Conservation (phyloP, 92 coral and sea anemone genomes). For the Actinostola sp. region DNA sequence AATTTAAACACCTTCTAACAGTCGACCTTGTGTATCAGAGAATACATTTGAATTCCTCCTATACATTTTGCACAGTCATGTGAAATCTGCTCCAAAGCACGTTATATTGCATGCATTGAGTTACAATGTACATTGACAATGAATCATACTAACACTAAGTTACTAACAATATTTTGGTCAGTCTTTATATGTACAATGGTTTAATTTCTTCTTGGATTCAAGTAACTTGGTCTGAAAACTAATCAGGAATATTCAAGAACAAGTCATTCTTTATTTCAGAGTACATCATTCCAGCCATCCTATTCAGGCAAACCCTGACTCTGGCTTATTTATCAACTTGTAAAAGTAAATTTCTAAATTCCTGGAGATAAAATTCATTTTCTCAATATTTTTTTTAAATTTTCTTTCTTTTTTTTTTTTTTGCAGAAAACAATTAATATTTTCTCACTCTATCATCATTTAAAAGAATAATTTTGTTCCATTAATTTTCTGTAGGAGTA, state of each 20-base stretch:
- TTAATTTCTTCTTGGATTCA: not conserved
- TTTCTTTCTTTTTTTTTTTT: not conserved
- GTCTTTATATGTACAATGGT: constrained; percentile 15
- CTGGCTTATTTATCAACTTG: not conserved
- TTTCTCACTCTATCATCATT: constrained; percentile 19
- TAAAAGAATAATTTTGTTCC: constrained; percentile 24
- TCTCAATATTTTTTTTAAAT: not conserved
- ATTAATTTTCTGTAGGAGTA: not conserved
- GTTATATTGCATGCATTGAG: too few species aligned
- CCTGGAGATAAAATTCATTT: constrained; percentile 11
- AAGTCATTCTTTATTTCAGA: not conserved
- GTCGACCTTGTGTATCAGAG: too few species aligned
- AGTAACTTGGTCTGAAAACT: not conserved
- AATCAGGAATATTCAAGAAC: constrained; percentile 1
- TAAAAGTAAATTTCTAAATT: constrained; percentile 15
- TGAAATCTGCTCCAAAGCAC: too few species aligned
- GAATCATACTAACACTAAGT: too few species aligned
- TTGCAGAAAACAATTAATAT: constrained; percentile 18
- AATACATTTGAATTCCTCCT: too few species aligned
- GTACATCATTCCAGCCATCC: not conserved
- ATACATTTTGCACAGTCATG: too few species aligned
- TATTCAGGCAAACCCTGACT: not conserved
- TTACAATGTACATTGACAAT: too few species aligned
- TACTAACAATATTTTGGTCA: not conserved
- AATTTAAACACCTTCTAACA: too few species aligned